Evolutionary conservation across 2,797 vertebrate genomes (phyloP), one percentile per base, ranked within the genome.

Genomic region (Chelon labrosus): DNA sequence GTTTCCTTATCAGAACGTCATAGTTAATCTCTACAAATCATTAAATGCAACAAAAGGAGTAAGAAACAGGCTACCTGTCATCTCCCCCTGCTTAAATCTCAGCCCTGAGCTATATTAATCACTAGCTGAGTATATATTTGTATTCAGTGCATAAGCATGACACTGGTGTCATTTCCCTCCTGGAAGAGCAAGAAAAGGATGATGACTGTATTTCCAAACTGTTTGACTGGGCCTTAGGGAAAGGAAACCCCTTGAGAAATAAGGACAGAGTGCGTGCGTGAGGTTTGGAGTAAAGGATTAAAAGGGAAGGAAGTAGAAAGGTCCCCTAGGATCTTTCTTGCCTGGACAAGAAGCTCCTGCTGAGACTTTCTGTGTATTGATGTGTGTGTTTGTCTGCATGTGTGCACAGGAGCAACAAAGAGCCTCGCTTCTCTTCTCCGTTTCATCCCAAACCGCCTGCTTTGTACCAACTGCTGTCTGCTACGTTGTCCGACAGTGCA

Each of bases 301-400:
- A 69, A 47, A 63, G 47, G 22, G 19, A 51, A 73, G 20, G 65
- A 75, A 75, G 68, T 22, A 16, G 13, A 70, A 73, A 46, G 46
- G 20, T 72, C 72, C 54, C 27, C 35, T 19, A 17, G 53, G 68
- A 74, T 77, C 37, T 56, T 73, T 65, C 31, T 52, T 49, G 73
- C 77, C 83, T 22, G 68, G 58, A 82, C 73, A 80, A 74, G 84
- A 77, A 73, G 54, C 76, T 88, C 89, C 86, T 79, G 61, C 63
- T 70, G 85, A 80, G 85, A 85, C 75, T 72, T 81, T 51, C 37
- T 73, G 55, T 76, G 67, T 77, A 51, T 55, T 60, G 49, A 68
- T 77, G 56, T 69, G 73, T 75, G 75, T 80, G 54, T 72, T 80
- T 70, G 52, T 69, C 49, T 55, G 52, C 42, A 55, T 82, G 68